These are phyloP conservation scores for Sitodiplosis mosellana DNA, from an alignment of 1,140 invertebrate genomes.

Conservation along the genomic window DNA sequence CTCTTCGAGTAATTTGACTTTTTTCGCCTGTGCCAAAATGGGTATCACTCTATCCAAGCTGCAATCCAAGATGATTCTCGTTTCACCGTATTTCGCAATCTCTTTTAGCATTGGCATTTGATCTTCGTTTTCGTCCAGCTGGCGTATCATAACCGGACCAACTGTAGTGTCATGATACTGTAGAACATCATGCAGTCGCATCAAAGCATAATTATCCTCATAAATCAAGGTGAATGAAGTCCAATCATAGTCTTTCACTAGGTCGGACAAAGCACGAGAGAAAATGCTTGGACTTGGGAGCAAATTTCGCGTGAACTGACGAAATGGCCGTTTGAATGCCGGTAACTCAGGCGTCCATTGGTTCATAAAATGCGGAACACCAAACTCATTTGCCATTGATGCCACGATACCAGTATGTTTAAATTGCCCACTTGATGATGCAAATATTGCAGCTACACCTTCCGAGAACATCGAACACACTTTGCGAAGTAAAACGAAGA, in stretches of 20 bases:
- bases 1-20: constrained; percentile 63
- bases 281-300: constrained; percentile 52
- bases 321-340: constrained; percentile 28
- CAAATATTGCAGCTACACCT: constrained; percentile 62
- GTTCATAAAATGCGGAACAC: constrained; percentile 52
- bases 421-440: constrained; percentile 38
- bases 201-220: constrained; percentile 58
- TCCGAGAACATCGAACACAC: constrained; percentile 35
- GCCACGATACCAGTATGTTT: constrained; percentile 35
- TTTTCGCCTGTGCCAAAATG: constrained; percentile 56
- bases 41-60: constrained; percentile 38
- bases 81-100: constrained; percentile 46
- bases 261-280: constrained; percentile 50
- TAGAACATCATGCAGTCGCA: constrained; percentile 65
- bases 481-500: constrained; percentile 7
- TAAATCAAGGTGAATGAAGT: constrained; percentile 63
- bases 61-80: constrained; percentile 65
- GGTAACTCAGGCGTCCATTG: constrained; percentile 44
- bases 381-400: constrained; percentile 46
- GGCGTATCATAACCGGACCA: constrained; percentile 36
- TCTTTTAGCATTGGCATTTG: constrained; percentile 59
- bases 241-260: constrained; percentile 59
- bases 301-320: constrained; percentile 41
- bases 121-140: constrained; percentile 37
- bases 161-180: constrained; percentile 39